phyloP scores from a whole-genome alignment of 2,888 invertebrate genomes.

The Pammene aurita region DNA sequence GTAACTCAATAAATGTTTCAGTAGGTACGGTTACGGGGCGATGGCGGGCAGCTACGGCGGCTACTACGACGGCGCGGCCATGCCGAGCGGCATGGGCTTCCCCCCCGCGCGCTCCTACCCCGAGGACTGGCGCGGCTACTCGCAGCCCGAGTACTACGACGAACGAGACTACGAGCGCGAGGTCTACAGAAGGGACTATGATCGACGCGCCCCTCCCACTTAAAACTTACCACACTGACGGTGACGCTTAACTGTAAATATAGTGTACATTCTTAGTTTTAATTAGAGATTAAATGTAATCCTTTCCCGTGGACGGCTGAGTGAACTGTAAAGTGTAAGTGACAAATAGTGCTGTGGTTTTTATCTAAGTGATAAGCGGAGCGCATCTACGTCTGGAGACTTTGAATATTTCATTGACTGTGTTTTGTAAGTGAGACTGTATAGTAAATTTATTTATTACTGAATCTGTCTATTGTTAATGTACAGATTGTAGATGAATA shows the following conservation, averaged over 20 bases:
- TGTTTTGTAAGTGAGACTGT: constrained; percentile 77
- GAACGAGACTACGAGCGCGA: constrained; percentile 83
- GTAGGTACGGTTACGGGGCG: constrained; percentile 77
- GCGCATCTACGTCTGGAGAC: constrained; percentile 67
- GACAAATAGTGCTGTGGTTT: constrained; percentile 82
- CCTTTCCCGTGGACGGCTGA: constrained; percentile 65
- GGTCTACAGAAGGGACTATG: constrained; percentile 85
- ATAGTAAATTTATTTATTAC: constrained; percentile 81
- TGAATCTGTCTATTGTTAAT: constrained; percentile 72
- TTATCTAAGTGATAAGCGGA: constrained; percentile 80
- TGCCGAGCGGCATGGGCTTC: constrained; percentile 80
- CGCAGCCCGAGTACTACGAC: constrained; percentile 79
- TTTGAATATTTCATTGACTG: constrained; percentile 62
- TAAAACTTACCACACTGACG: constrained; percentile 51
- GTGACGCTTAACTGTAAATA: constrained; percentile 66
- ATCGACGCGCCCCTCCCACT: constrained; percentile 85
- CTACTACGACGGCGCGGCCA: constrained; percentile 74
- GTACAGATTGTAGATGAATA: constrained; percentile 73
- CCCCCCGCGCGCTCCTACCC: constrained; percentile 72
- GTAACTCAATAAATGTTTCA: constrained; percentile 30
- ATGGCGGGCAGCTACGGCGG: constrained; percentile 74
- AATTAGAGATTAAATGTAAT: constrained; percentile 67
- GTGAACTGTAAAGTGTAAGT: constrained; percentile 75
- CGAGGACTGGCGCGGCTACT: constrained; percentile 79
- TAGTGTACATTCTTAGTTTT: constrained; percentile 63